phyloP scores from a whole-genome alignment of 2,888 invertebrate species.

The Andrena dorsata region DNA sequence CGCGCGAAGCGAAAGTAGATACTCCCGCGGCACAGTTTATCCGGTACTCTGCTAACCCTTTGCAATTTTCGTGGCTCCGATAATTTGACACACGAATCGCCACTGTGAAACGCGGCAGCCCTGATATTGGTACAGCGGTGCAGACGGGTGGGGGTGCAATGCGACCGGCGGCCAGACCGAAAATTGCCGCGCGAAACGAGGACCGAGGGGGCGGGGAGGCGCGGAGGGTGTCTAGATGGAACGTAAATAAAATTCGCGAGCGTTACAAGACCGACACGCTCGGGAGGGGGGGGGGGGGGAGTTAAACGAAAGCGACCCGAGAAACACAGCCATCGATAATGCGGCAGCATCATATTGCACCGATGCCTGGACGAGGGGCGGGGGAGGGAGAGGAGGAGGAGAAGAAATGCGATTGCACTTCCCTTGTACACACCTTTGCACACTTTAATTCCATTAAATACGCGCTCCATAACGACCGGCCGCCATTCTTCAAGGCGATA shows the following conservation, averaged over 20 bases:
- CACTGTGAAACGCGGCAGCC: too few relatives aligned
- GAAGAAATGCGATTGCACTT: conserved; percentile 54
- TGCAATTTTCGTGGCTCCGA: too few relatives aligned
- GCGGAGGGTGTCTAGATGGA: neutral
- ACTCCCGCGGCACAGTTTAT: too few relatives aligned
- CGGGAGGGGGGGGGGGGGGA: too few relatives aligned
- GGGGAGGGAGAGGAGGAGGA: neutral
- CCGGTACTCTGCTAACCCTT: too few relatives aligned
- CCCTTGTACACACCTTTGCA: conserved; percentile 42
- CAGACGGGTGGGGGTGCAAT: neutral
- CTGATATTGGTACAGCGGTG: too few relatives aligned
- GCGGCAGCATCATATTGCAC: conserved; percentile 57
- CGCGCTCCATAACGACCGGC: conserved; percentile 49
- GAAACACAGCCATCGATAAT: conserved; percentile 62
- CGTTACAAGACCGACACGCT: conserved; percentile 31
- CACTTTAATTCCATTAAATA: conserved; percentile 70
- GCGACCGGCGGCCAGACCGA: conserved; percentile 32
- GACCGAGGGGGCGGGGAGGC: neutral
- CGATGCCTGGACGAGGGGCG: neutral
- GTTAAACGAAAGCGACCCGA: conserved; percentile 54
- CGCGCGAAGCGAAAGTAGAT: too few relatives aligned
- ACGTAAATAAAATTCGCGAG: conserved; percentile 53
- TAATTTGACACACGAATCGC: too few relatives aligned
- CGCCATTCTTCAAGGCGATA: conserved; percentile 65
- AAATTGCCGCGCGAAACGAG: conserved; percentile 27